These are phyloP conservation scores for Illadopsis cleaveri DNA, from an alignment of 2,113 vertebrate species.

Conservation along the genomic window DNA sequence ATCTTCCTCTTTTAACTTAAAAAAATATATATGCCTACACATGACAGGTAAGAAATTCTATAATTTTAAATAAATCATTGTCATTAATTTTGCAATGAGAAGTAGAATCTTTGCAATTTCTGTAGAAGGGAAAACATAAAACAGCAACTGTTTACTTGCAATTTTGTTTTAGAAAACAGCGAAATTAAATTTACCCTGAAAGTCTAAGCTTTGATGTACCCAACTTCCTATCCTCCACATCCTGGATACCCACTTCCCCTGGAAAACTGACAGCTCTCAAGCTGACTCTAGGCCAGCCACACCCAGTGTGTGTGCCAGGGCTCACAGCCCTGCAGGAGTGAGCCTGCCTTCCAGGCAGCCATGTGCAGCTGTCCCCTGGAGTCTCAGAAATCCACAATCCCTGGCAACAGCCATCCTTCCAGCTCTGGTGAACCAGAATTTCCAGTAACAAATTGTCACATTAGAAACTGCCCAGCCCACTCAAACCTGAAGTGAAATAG, in stretches of 20 bases:
- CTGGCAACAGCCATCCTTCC: not conserved
- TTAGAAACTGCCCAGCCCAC: not conserved
- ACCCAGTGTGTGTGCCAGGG: rapidly evolving
- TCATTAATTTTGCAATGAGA: not conserved
- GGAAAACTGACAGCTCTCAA: not conserved
- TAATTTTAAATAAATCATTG: not conserved
- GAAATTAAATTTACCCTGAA: not conserved
- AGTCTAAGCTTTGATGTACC: not conserved
- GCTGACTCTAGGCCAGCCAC: not conserved
- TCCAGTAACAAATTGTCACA: not conserved
- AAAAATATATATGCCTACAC: not conserved
- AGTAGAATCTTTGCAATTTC: not conserved
- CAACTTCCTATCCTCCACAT: not conserved
- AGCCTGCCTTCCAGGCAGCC: not conserved
- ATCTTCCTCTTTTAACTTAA: not conserved
- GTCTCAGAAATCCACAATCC: not conserved
- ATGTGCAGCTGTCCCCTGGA: rapidly evolving
- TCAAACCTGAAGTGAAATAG: not conserved
- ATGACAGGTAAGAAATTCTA: not conserved
- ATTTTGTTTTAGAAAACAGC: not conserved
- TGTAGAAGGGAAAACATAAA: not conserved
- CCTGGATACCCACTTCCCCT: not conserved
- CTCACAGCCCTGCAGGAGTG: not conserved
- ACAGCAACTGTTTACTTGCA: not conserved
- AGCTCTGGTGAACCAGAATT: not conserved